Conservation (phyloP, 2,113 vertebrate species). For the Clinocottus analis region DNA sequence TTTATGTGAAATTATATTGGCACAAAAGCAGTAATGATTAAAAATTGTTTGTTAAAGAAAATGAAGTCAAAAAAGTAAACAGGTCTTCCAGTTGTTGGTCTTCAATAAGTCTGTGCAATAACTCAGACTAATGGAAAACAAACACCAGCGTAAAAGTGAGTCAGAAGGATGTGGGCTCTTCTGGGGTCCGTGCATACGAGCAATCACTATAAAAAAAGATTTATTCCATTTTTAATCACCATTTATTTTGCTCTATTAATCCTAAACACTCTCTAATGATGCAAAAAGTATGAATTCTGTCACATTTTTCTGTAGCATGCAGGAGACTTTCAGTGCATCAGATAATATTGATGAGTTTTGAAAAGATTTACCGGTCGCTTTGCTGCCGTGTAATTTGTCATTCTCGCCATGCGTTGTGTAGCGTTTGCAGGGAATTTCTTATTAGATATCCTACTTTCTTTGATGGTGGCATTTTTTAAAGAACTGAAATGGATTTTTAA, state of each 20-base stretch:
- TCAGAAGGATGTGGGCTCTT: background rate
- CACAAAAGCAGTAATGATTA: conserved; percentile 9
- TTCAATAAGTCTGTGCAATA: conserved; percentile 7
- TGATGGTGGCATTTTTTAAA: conserved; percentile 31
- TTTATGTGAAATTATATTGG: conserved; percentile 29
- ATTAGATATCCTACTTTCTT: conserved; percentile 38
- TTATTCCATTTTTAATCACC: conserved; percentile 26
- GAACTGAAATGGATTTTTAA: conserved; percentile 60
- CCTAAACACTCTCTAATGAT: conserved; percentile 18
- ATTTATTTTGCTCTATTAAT: conserved; percentile 10
- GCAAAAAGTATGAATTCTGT: background rate
- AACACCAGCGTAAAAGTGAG: background rate
- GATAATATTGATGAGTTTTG: conserved; percentile 21
- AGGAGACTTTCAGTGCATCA: background rate
- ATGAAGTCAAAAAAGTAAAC: background rate
- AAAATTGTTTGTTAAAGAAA: background rate
- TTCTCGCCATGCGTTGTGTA: conserved; percentile 1
- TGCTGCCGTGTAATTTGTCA: conserved; percentile 25
- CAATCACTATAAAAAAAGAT: background rate
- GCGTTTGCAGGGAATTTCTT: conserved; percentile 20
- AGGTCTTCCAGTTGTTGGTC: background rate
- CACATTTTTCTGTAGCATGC: background rate
- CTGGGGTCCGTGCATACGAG: conserved; percentile 8
- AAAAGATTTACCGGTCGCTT: conserved; percentile 24
- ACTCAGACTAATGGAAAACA: conserved; percentile 1